Evolutionary conservation across 2,113 vertebrate species (phyloP).

Genomic region (Prietella phreatophila): DNA sequence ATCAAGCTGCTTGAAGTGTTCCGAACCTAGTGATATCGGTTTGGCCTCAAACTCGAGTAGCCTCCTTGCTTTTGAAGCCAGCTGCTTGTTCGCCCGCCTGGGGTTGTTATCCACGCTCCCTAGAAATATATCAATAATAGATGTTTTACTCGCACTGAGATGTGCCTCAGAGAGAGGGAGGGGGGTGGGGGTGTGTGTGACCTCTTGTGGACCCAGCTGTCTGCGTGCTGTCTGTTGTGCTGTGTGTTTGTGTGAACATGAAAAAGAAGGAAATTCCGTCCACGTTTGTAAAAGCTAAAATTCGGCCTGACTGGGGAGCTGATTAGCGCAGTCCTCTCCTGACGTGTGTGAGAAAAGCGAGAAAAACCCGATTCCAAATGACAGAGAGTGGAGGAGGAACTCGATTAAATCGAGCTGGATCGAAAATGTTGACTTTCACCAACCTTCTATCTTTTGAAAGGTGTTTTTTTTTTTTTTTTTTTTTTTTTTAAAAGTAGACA

Average conservation of each 20-base stretch:
- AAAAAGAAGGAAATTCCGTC: conserved; percentile 53
- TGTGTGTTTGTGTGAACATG: conserved; percentile 40
- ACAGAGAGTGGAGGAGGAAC: not conserved
- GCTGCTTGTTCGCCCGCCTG: not conserved
- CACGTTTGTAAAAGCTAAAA: conserved; percentile 50
- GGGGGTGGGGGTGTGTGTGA: not conserved
- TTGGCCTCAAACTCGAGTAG: not conserved
- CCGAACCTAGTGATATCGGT: conserved; percentile 1
- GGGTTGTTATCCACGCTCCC: conserved; percentile 31
- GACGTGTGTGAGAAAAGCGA: not conserved
- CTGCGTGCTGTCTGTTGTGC: conserved; percentile 26
- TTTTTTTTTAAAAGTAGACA: not conserved
- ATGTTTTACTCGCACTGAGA: conserved; percentile 35
- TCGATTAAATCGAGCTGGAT: not conserved
- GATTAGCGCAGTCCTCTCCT: conserved; percentile 35
- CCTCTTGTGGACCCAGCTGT: conserved; percentile 45
- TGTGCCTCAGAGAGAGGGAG: not conserved
- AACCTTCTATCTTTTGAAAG: not conserved
- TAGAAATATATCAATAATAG: conserved; percentile 40
- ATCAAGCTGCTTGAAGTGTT: not conserved
- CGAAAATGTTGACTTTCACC: not conserved
- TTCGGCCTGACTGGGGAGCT: conserved; percentile 41
- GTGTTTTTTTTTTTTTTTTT: too few relatives aligned
- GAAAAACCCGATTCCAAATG: not conserved
- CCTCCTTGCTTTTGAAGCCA: not conserved